phyloP scores from a whole-genome alignment of 1,140 invertebrate genomes.

The Drosophila asahinai region DNA sequence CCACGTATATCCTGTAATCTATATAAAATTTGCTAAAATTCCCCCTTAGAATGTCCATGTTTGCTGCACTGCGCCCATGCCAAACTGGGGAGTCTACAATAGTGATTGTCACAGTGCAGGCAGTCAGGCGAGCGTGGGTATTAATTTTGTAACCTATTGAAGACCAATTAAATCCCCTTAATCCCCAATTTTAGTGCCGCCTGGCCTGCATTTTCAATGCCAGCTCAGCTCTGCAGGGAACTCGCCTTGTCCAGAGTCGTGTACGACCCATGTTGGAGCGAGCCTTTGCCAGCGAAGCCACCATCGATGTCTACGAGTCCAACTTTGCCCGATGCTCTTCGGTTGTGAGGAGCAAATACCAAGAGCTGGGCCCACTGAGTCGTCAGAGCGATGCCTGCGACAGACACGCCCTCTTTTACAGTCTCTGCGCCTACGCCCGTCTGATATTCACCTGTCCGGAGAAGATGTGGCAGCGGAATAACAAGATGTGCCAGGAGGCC shows the following conservation, averaged over 20 bases:
- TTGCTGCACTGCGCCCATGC: constrained; percentile 65
- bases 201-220: constrained; percentile 69
- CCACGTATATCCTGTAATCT: no score
- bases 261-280: constrained; percentile 62
- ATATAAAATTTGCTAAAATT: not conserved
- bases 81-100: constrained; percentile 66
- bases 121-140: constrained; percentile 58
- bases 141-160: not conserved
- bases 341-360: constrained; percentile 47
- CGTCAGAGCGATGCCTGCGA: constrained; percentile 63
- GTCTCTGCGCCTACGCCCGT: constrained; percentile 62
- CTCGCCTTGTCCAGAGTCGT: constrained; percentile 15
- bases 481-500: constrained; percentile 58
- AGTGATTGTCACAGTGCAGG: constrained; percentile 56
- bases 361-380: constrained; percentile 46
- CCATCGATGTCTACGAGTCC: constrained; percentile 52
- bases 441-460: constrained; percentile 55
- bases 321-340: constrained; percentile 57
- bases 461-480: constrained; percentile 52
- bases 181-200: constrained; percentile 46
- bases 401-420: constrained; percentile 69
- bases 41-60: constrained; percentile 52
- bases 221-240: constrained; percentile 44
- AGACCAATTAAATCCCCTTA: not conserved
- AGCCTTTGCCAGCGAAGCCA: constrained; percentile 43